Percentiles rank a stretch among this genome's conserved stretches.
Conservation (phyloP, 1,140 invertebrate genomes). For the Cephus cinctus region DNA sequence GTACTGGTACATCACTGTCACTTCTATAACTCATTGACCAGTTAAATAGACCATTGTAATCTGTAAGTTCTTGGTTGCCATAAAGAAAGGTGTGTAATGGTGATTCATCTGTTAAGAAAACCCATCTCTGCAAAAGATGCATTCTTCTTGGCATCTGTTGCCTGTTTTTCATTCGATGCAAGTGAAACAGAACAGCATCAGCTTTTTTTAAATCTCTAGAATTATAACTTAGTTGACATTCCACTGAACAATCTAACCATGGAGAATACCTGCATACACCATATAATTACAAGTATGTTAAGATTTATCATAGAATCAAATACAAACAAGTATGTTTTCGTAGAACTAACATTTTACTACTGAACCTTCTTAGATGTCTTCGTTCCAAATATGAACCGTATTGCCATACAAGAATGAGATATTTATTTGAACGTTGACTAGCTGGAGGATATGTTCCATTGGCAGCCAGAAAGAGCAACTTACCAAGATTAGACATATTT, state of each 20-base stretch:
- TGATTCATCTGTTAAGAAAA: conserved; percentile 64
- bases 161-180: conserved; percentile 52
- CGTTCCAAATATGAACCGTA: conserved; percentile 45
- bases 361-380: conserved; percentile 43
- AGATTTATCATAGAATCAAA: conserved; percentile 1
- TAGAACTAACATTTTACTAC: conserved; percentile 30
- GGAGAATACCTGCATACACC: conserved; percentile 45
- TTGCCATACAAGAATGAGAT: conserved; percentile 49
- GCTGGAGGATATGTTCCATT: conserved; percentile 14
- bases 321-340: conserved; percentile 5
- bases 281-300: background rate
- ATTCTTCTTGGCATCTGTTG: conserved; percentile 44
- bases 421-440: conserved; percentile 5
- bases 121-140: conserved; percentile 58
- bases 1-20: conserved; percentile 69
- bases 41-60: conserved; percentile 66
- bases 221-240: conserved; percentile 58
- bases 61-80: conserved; percentile 34
- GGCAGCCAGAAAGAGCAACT: conserved; percentile 24
- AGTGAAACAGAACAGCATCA: conserved; percentile 61
- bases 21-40: conserved; percentile 76
- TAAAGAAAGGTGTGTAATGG: conserved; percentile 58
- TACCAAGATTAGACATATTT: conserved; percentile 25
- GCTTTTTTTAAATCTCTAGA: conserved; percentile 44
- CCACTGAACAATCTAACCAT: conserved; percentile 60